These are phyloP conservation scores for Bubalus kerabau DNA, from an alignment of 2,113 vertebrate species.

Conservation along the genomic window DNA sequence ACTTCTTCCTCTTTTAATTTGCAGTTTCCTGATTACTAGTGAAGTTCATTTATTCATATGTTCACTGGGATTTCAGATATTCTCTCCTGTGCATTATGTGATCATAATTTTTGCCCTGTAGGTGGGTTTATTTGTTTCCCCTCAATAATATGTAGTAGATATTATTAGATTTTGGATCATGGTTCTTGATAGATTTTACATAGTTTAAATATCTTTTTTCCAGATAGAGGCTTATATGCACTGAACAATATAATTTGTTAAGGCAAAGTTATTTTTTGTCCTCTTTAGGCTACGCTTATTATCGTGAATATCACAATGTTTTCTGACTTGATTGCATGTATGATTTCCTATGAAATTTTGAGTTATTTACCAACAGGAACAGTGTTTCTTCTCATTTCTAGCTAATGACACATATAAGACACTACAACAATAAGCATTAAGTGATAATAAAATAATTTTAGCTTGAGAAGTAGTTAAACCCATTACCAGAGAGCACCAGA, in stretches of 20 bases:
- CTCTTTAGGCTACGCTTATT: neutral
- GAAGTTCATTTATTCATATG: neutral
- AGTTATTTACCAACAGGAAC: neutral
- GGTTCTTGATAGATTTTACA: neutral
- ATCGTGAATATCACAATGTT: neutral
- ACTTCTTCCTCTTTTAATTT: neutral
- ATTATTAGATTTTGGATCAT: neutral
- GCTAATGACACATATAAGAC: neutral
- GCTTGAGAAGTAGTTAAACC: neutral
- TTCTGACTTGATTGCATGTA: neutral
- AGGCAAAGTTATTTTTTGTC: neutral
- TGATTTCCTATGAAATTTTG: neutral
- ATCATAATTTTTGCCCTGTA: neutral
- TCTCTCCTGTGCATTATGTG: neutral
- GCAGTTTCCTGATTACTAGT: neutral
- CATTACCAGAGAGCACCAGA: neutral
- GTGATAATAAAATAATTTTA: neutral
- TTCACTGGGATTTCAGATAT: neutral
- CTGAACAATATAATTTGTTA: neutral
- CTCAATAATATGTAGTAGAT: neutral
- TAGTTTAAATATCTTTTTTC: neutral
- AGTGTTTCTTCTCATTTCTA: neutral
- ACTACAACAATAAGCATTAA: neutral
- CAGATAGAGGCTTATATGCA: neutral
- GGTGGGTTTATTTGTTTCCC: neutral